These are phyloP conservation scores for Ceratoteleas bidentatus DNA, from an alignment of 1,140 invertebrate genomes.

Conservation along the genomic window DNA sequence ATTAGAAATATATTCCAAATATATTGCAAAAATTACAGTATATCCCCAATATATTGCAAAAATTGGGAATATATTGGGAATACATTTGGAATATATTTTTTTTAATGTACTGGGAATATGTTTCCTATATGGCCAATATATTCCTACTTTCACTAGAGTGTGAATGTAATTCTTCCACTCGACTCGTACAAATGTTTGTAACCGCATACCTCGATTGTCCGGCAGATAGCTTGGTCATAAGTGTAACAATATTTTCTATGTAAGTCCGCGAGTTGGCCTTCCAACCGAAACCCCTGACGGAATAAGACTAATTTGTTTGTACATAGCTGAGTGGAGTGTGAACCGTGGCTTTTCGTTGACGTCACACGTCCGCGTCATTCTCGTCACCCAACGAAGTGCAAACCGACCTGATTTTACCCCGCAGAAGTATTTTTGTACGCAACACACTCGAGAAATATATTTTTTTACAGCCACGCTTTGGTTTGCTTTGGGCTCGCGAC, in stretches of 20 bases:
- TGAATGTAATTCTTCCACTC: slow-evolving; percentile 58
- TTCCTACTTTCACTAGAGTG: too few species aligned
- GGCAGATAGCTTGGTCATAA: slow-evolving; percentile 41
- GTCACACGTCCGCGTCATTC: slow-evolving; percentile 33
- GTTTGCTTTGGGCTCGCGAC: slow-evolving; percentile 1
- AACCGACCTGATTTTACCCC: slow-evolving; percentile 4
- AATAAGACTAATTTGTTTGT: slow-evolving; percentile 54
- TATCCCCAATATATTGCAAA: too few species aligned
- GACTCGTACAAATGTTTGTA: slow-evolving; percentile 59
- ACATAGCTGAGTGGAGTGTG: slow-evolving; percentile 19
- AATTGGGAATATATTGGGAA: too few species aligned
- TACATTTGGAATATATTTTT: too few species aligned
- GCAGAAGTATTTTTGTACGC: slow-evolving; percentile 16
- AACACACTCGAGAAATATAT: neutral
- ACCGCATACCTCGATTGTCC: slow-evolving; percentile 46
- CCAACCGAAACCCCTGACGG: slow-evolving; percentile 24
- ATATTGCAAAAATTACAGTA: too few species aligned
- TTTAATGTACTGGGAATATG: too few species aligned
- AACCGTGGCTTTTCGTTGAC: slow-evolving; percentile 23
- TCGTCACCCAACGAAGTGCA: slow-evolving; percentile 5
- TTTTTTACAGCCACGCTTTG: neutral
- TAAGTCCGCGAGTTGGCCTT: slow-evolving; percentile 40
- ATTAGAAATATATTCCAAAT: too few species aligned
- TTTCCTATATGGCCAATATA: too few species aligned
- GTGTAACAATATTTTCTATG: slow-evolving; percentile 53